phyloP scores from a whole-genome alignment of 1,140 invertebrate genomes.

The Aphelenchoides fujianensis region DNA sequence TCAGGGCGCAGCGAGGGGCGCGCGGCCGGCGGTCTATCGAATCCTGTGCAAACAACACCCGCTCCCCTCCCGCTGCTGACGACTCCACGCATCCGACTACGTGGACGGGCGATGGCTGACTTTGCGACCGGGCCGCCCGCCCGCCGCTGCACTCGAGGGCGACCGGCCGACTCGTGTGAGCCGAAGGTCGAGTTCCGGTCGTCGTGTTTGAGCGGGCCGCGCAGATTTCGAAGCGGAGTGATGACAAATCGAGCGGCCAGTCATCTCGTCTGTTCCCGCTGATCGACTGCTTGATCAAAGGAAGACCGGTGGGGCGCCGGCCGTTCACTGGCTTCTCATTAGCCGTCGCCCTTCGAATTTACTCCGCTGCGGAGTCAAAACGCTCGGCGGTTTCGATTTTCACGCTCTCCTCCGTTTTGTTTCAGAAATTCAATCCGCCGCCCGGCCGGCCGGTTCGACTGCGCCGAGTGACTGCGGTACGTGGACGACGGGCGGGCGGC shows the following conservation, averaged over 20 bases:
- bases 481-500: too few relatives aligned
- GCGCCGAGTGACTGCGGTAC: too few relatives aligned
- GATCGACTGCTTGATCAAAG: too few relatives aligned
- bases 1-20: too few relatives aligned
- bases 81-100: too few relatives aligned
- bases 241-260: too few relatives aligned
- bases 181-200: not conserved
- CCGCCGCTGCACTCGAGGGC: not conserved
- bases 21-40: not conserved
- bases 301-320: too few relatives aligned
- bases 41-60: conserved; percentile 1
- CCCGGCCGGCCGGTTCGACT: not conserved
- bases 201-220: not conserved
- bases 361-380: too few relatives aligned
- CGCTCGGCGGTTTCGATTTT: not conserved
- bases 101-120: not conserved
- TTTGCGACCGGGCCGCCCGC: not conserved
- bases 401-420: not conserved
- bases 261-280: too few relatives aligned
- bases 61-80: not conserved
- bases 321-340: too few relatives aligned
- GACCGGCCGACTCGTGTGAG: not conserved
- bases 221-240: too few relatives aligned
- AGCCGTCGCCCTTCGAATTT: too few relatives aligned
- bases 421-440: not conserved